Base-by-base conservation (phyloP, 2,888 invertebrate genomes). In the Hyles lineata region DNA sequence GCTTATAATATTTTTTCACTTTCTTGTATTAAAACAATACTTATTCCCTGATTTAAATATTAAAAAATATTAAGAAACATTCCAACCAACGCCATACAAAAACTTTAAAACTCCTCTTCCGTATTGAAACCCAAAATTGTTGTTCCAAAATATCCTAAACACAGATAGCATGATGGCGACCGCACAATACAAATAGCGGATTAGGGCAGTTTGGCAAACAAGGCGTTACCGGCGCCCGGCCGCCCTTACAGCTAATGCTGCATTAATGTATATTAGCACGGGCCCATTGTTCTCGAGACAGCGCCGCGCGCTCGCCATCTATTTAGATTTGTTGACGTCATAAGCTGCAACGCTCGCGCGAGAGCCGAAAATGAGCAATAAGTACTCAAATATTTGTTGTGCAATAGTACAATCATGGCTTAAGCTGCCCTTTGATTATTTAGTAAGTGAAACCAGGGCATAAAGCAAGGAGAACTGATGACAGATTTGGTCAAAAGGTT, bases 131-230 rank as follows among this genome's bases (percentile, higher is more conserved):
- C 15, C 25, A 7, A 25, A 58, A 15, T 7, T 61, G n/a, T 25
- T 21, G 11, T 52, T 71, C 8, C 21, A 58, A 59, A 70, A 17
- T 59, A 11, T 70, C 71, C 70, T 17, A 50, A 25, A 55, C 3
- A 35, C 17, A 58, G 7, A 29, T 52, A n/a, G 43, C 70, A 55
- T 23, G 78, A 78, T 89, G 84, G 88, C 50, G 58, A 77, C 79
- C 86, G 84, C 83, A 87, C 82, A 77, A 74, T 90, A 93, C 94
- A 94, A 94, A 94, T 93, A 92, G 93, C 86, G 92, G 94, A 94
- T 94, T 94, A 94, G 93, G 93, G 93, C 93, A 94, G 94, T 94
- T 94, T 94, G 91, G 93, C 94, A 94, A 94, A 94, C 94, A 94
- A 94, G 94, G 94, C 94, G 94, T 91, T 90, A 82, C 85, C 82